phyloP scores from a whole-genome alignment of 2,113 vertebrate species.

The Vulpes ferrilata region DNA sequence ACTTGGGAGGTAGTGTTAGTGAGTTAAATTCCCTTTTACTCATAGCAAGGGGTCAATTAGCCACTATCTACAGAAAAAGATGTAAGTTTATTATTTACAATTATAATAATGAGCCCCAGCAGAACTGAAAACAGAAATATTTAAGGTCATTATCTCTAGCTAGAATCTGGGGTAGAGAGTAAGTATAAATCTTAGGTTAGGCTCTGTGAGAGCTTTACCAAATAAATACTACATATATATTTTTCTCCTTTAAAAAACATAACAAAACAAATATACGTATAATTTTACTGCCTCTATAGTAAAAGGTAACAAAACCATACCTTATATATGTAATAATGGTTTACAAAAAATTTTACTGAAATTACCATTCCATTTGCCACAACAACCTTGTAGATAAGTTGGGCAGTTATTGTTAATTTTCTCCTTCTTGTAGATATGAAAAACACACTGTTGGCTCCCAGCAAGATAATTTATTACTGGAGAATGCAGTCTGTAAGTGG shows the following conservation, averaged over 20 bases:
- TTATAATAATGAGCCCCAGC: neutral
- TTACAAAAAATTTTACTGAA: neutral
- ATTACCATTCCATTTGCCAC: neutral
- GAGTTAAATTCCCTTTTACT: neutral
- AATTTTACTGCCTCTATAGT: neutral
- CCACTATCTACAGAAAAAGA: neutral
- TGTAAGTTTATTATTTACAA: neutral
- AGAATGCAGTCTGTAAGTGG: neutral
- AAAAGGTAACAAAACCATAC: neutral
- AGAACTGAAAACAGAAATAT: constrained; percentile 22
- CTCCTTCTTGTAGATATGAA: neutral
- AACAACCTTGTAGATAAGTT: neutral
- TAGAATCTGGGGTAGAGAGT: neutral
- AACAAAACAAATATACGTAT: neutral
- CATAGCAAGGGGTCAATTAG: neutral
- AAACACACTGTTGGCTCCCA: neutral
- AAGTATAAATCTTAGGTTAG: neutral
- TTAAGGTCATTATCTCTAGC: neutral
- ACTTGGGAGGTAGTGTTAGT: neutral
- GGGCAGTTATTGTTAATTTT: neutral
- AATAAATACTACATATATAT: neutral
- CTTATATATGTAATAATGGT: neutral
- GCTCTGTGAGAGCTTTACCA: neutral
- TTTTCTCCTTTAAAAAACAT: neutral
- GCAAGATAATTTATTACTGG: neutral